Conservation (phyloP, 2,888 invertebrate species). For the Drosophila anceps region DNA sequence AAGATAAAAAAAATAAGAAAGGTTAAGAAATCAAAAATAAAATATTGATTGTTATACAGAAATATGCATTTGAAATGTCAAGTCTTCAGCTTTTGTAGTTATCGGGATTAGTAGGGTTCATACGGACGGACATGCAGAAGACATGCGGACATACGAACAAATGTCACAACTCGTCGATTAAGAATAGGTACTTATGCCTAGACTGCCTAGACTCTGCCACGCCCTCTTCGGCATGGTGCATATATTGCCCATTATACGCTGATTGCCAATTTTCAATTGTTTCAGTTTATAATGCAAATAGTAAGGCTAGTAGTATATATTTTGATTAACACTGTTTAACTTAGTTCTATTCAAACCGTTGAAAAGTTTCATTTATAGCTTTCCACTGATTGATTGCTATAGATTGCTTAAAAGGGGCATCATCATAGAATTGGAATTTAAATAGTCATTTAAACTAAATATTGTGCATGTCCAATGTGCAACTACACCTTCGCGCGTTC, state of each 20-base stretch:
- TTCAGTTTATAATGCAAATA: not conserved
- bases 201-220: not conserved
- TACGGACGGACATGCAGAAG: no score
- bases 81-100: not conserved
- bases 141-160: no score
- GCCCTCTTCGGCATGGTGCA: no score
- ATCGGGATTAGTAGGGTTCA: no score
- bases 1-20: no score
- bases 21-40: no score
- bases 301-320: no score
- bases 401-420: not conserved
- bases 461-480: not conserved
- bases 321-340: not conserved
- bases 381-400: not conserved
- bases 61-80: not conserved
- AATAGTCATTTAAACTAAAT: not conserved
- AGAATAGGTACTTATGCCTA: no score
- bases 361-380: not conserved
- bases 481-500: conserved; percentile 6
- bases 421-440: not conserved
- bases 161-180: no score
- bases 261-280: not conserved
- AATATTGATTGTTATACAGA: no score
- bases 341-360: not conserved
- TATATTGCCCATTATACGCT: not conserved